These are phyloP conservation scores for Mechanitis messenoides DNA, from an alignment of 2,888 invertebrate species.

Conservation along the genomic window DNA sequence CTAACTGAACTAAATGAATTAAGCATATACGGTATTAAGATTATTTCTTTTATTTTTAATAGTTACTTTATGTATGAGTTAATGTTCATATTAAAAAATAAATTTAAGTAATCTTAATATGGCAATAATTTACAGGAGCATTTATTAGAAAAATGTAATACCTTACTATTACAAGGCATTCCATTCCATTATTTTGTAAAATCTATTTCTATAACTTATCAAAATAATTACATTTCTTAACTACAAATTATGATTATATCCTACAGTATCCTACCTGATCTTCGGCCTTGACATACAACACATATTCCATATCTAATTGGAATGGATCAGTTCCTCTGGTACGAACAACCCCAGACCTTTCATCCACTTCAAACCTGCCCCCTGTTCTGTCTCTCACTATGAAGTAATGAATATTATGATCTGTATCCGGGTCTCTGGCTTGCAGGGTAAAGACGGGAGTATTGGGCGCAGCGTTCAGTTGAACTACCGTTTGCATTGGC, in stretches of 20 bases:
- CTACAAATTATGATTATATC: neutral
- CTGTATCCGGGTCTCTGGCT: conserved; percentile 97
- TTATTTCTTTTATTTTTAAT: too few species aligned
- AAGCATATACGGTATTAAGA: too few species aligned
- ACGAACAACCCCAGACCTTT: conserved; percentile 93
- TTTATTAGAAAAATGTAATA: too few species aligned
- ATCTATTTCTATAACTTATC: too few species aligned
- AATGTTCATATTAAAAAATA: too few species aligned
- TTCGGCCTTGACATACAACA: conserved; percentile 96
- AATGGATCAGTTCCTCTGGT: conserved; percentile 94
- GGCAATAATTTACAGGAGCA: too few species aligned
- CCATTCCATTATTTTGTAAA: too few species aligned
- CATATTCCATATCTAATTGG: conserved; percentile 97
- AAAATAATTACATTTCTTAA: too few species aligned
- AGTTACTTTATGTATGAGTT: too few species aligned
- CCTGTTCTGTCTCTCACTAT: conserved; percentile 93
- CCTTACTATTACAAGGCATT: too few species aligned
- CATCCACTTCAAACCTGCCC: conserved; percentile 89
- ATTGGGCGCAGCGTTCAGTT: conserved; percentile 95
- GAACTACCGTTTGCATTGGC: conserved; percentile 98
- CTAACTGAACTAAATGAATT: too few species aligned
- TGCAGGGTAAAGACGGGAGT: conserved; percentile 98
- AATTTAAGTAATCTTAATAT: too few species aligned
- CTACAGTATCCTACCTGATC: conserved; percentile 80
- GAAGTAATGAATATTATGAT: conserved; percentile 96